Evolutionary conservation across 2,113 vertebrate species (phyloP).

Genomic region (Alouatta palliata): DNA sequence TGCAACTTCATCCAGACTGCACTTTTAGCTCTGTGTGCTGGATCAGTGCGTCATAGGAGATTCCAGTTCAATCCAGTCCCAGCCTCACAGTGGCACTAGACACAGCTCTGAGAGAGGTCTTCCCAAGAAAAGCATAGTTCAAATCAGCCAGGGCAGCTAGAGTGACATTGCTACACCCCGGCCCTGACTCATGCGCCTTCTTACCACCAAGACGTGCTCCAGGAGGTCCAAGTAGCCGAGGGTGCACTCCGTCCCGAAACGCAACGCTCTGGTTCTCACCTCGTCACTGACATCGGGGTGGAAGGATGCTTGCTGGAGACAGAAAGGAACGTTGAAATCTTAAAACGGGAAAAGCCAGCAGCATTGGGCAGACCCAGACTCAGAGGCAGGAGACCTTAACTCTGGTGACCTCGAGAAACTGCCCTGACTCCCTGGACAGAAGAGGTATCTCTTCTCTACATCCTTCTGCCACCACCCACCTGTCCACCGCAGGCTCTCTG

Average conservation of each 20-base stretch:
- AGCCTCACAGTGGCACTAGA: too few species aligned
- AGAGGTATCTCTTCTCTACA: background rate
- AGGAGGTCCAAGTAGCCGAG: slow-evolving; percentile 93
- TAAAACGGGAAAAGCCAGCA: background rate
- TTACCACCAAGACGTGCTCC: slow-evolving; percentile 96
- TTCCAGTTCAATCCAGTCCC: background rate
- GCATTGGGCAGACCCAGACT: background rate
- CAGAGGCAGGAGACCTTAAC: background rate
- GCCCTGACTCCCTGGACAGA: background rate
- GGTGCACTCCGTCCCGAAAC: slow-evolving; percentile 93
- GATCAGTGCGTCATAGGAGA: background rate
- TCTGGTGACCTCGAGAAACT: background rate
- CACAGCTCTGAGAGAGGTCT: background rate
- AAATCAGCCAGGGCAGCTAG: background rate
- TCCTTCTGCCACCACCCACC: background rate
- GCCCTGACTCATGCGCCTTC: background rate
- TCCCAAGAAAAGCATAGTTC: background rate
- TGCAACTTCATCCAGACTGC: background rate
- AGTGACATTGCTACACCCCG: background rate
- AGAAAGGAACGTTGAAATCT: slow-evolving; percentile 13
- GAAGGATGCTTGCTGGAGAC: slow-evolving; percentile 92
- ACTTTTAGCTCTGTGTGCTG: background rate
- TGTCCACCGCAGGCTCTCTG: background rate
- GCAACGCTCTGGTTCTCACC: slow-evolving; percentile 89
- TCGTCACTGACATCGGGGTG: slow-evolving; percentile 93